Conservation (phyloP, 1,140 invertebrate species). For the Meloidogyne exigua region DNA sequence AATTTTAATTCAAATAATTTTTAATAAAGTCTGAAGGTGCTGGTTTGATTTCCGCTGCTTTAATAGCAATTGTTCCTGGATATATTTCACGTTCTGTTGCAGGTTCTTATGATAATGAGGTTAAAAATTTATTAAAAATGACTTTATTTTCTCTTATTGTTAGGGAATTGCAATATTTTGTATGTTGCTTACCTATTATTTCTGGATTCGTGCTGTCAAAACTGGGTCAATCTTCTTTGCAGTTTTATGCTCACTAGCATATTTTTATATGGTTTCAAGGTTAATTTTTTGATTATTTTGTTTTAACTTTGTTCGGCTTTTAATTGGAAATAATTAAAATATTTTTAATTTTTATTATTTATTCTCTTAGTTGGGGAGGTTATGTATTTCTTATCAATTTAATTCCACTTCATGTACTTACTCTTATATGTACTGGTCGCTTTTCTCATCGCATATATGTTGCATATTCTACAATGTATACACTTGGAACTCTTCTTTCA, state of each 20-base stretch:
- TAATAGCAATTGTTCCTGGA: constrained; percentile 96
- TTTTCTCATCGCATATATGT: constrained; percentile 87
- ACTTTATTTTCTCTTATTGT: not conserved
- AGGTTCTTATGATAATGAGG: constrained; percentile 98
- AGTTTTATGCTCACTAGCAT: constrained; percentile 86
- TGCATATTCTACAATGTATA: constrained; percentile 91
- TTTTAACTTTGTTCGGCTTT: not conserved
- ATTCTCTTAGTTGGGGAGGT: constrained; percentile 98
- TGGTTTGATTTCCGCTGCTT: constrained; percentile 94
- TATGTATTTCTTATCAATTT: constrained; percentile 99
- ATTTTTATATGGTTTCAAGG: constrained; percentile 92
- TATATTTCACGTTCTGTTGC: constrained; percentile 98
- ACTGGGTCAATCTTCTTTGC: constrained; percentile 95
- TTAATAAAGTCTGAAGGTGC: constrained; percentile 84
- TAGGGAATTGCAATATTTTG: constrained; percentile 70
- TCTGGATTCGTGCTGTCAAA: constrained; percentile 89
- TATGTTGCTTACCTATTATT: constrained; percentile 62
- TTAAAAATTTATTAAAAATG: not conserved
- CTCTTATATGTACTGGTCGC: constrained; percentile 76
- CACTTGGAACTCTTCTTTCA: constrained; percentile 86
- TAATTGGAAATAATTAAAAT: no score
- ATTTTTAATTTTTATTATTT: no score
- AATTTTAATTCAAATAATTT: constrained; percentile 54
- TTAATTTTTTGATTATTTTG: not conserved
- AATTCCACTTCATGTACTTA: constrained; percentile 95